Evolutionary conservation across 2,797 vertebrate species (phyloP), one percentile per base, ranked within the genome.

Genomic region (Pantherophis vulpinus): DNA sequence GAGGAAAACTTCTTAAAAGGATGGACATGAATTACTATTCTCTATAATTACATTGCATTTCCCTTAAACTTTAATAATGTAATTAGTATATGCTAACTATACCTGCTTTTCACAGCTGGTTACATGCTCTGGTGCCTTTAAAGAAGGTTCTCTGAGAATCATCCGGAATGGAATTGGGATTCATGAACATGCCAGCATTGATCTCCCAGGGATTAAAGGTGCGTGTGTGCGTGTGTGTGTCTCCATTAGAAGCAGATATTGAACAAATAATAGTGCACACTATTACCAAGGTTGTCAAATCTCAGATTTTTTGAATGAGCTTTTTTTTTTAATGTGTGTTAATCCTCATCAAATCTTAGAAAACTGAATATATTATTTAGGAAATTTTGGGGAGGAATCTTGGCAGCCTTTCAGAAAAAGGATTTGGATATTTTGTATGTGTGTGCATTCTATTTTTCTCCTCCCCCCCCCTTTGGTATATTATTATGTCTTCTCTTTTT

Each of bases 91-190:
- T 89, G 93, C 86, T 86, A 11, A 18, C 16, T 83, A 4, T 54
- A 6, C 91, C 93, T 60, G 95, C 79, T 96, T 12, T 95, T 93
- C 96, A 91, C 95, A 99, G 99, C 97, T 99, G 96, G 99, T 99
- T 95, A 99, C 99, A 0, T 99, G 99, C 97, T 99, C 99, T 0
- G 99, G 99, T 2, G 99, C 99, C 0, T 99, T 99, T 96, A 99
- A 99, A 94, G 99, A 99, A 96, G 99, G 99, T 63, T 99, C 99
- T 0, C 98, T 99, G 29, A 97, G 99, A 93, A 99, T 99, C 96
- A 99, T 99, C 96, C 98, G 99, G 93, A 99, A 99, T 0, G 99
- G 99, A 94, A 99, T 99, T 20, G 99, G 99, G 86, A 99, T 99
- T 97, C 99, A 99, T 0, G 99, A 99, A 96, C 99, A 99, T 0